These are phyloP conservation scores for Tenodera sinensis DNA, from an alignment of 2,888 invertebrate species.

Conservation along the genomic window DNA sequence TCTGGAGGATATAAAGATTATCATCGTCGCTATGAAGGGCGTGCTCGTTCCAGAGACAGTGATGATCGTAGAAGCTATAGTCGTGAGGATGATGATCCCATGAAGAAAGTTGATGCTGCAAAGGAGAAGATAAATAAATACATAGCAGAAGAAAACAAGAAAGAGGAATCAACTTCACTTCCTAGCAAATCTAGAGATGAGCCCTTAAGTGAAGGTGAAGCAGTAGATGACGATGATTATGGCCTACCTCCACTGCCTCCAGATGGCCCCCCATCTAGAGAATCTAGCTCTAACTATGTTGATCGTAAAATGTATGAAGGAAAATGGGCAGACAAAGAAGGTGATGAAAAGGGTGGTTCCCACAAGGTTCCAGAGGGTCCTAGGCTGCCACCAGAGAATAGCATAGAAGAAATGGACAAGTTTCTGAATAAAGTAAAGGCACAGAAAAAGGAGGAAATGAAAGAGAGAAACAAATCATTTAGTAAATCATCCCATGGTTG, in stretches of 20 bases:
- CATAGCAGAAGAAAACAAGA: slow-evolving; percentile 42
- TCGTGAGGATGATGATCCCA: slow-evolving; percentile 46
- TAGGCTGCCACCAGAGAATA: slow-evolving; percentile 32
- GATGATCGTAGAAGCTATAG: slow-evolving; percentile 52
- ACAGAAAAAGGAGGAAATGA: slow-evolving; percentile 55
- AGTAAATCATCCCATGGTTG: slow-evolving; percentile 14
- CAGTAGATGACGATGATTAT: slow-evolving; percentile 50
- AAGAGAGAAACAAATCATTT: slow-evolving; percentile 45
- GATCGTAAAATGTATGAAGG: slow-evolving; percentile 63
- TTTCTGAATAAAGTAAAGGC: slow-evolving; percentile 55
- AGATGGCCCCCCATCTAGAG: slow-evolving; percentile 35
- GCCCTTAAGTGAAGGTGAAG: slow-evolving; percentile 57
- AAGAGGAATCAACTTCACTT: slow-evolving; percentile 35
- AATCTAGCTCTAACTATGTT: slow-evolving; percentile 44
- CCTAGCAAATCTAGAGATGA: slow-evolving; percentile 47
- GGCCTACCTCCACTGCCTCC: slow-evolving; percentile 26
- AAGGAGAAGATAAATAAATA: slow-evolving; percentile 59
- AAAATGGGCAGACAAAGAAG: slow-evolving; percentile 61
- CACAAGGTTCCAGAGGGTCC: slow-evolving; percentile 25
- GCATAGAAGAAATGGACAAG: slow-evolving; percentile 55
- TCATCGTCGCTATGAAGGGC: slow-evolving; percentile 61
- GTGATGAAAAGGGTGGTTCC: slow-evolving; percentile 37
- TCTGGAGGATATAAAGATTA: slow-evolving; percentile 52
- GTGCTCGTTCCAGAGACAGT: slow-evolving; percentile 50
- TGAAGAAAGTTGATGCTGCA: slow-evolving; percentile 51